Evolutionary conservation across 2,888 invertebrate genomes (phyloP), one percentile per base, ranked within the genome.

Genomic region (Hemithea aestivaria): DNA sequence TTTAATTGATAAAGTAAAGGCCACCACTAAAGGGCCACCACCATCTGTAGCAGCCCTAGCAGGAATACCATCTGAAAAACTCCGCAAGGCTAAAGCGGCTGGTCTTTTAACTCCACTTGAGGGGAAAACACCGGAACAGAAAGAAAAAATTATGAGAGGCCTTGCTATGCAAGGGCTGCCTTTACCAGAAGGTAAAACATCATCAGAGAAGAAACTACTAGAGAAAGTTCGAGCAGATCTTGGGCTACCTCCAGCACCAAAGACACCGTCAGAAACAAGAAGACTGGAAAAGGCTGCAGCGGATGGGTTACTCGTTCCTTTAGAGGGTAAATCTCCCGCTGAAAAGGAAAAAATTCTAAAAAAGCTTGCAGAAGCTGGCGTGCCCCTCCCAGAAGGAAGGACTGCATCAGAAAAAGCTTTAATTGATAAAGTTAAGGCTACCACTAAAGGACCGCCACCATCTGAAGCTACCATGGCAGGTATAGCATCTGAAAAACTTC

Each of bases 211-310:
- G 20, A 46, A 48, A 12, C 8, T 59, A 6, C 26, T 27, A 1
- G 52, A 57, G 5, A 5, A 16, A 16, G 16, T 16, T 16, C 16
- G 16, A 4, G 16, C 16, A 16, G 16, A 16, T 4, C 16, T 57
- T 5, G 58, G 58, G 6, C 35, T 61, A 0, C 45, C 59, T 16
- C 62, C 62, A 2, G 62, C 58, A 47, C 58, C 61, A 7, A 51
- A 48, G 40, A 48, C 54, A 1, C 1, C 42, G 5, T 1, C 40
- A 9, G 23, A 27, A 23, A 53, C 39, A 43, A 32, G 35, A 10
- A 56, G 47, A 45, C 56, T 59, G 27, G 49, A 53, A 2, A 46
- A 48, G 41, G 66, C 60, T 7, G 20, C 48, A 9, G 51, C 50
- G 4, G 50, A 47, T 21, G 65, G 65, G 5, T 16, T 60, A 3